phyloP scores from a whole-genome alignment of 2,888 invertebrate genomes.

The Dermolepida albohirtum region DNA sequence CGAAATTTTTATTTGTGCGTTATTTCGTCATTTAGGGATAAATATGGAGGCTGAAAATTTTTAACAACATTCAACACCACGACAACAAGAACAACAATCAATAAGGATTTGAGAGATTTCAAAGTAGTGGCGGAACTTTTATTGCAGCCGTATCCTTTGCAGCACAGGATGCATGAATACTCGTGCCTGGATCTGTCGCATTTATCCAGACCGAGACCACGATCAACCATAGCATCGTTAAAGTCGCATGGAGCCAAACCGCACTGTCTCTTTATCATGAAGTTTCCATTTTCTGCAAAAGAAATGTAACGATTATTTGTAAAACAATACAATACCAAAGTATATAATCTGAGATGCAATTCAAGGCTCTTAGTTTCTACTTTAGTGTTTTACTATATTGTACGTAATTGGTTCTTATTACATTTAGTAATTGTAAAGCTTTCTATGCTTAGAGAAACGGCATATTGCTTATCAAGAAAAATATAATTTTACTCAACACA shows the following conservation, averaged over 20 bases:
- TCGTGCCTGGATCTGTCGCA: slow-evolving; percentile 63
- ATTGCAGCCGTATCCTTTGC: slow-evolving; percentile 64
- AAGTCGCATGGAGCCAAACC: slow-evolving; percentile 65
- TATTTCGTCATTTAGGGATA: slow-evolving; percentile 22
- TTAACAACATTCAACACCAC: slow-evolving; percentile 46
- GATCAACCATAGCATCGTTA: slow-evolving; percentile 59
- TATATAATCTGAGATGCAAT: too few relatives aligned
- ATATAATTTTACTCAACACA: too few relatives aligned
- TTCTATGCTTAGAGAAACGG: too few relatives aligned
- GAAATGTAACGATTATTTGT: not conserved
- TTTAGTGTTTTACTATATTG: too few relatives aligned
- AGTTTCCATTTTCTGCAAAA: slow-evolving; percentile 61
- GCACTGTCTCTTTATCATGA: slow-evolving; percentile 63
- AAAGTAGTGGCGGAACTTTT: slow-evolving; percentile 50
- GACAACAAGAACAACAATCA: slow-evolving; percentile 37
- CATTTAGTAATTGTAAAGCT: too few relatives aligned
- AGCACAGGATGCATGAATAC: slow-evolving; percentile 65
- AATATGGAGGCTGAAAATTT: slow-evolving; percentile 49
- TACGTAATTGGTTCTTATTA: too few relatives aligned
- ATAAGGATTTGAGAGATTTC: slow-evolving; percentile 18
- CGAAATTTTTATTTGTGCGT: slow-evolving; percentile 3
- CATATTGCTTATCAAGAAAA: too few relatives aligned
- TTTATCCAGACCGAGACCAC: slow-evolving; percentile 61
- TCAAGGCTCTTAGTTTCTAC: too few relatives aligned
- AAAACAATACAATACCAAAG: too few relatives aligned